phyloP scores from a whole-genome alignment of 2,113 vertebrate genomes.

The Trachemys scripta region DNA sequence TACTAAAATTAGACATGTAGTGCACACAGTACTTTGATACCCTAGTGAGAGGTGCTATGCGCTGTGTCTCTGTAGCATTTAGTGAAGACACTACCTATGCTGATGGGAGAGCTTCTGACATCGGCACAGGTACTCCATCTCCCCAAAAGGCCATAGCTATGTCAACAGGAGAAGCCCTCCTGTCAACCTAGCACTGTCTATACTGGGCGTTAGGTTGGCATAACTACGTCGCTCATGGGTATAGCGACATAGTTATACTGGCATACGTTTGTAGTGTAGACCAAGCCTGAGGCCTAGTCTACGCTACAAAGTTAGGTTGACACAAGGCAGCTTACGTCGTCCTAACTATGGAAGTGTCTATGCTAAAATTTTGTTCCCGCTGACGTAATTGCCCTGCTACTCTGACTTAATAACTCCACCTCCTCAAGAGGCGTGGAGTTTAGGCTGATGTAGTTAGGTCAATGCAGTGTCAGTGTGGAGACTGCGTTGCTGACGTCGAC shows the following conservation, averaged over 20 bases:
- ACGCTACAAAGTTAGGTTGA: neutral
- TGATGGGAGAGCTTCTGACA: too few relatives aligned
- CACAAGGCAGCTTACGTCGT: neutral
- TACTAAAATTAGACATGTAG: fast-evolving
- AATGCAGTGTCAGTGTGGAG: too few relatives aligned
- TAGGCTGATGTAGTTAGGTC: too few relatives aligned
- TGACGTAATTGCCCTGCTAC: neutral
- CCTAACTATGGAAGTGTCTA: neutral
- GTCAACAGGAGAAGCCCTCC: neutral
- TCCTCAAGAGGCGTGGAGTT: too few relatives aligned
- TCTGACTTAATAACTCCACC: neutral
- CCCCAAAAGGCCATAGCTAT: too few relatives aligned
- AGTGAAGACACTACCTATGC: too few relatives aligned
- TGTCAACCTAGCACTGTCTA: neutral
- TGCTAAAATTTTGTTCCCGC: neutral
- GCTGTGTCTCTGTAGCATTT: too few relatives aligned
- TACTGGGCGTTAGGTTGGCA: too few relatives aligned
- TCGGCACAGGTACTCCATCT: too few relatives aligned
- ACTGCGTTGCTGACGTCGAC: neutral
- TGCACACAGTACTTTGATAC: too few relatives aligned
- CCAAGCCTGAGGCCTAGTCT: neutral
- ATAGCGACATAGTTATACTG: neutral
- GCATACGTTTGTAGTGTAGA: neutral
- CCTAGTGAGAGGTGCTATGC: too few relatives aligned
- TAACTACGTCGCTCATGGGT: neutral